Evolutionary conservation across 2,888 invertebrate genomes (phyloP).

Genomic region (Watsonalla binaria): DNA sequence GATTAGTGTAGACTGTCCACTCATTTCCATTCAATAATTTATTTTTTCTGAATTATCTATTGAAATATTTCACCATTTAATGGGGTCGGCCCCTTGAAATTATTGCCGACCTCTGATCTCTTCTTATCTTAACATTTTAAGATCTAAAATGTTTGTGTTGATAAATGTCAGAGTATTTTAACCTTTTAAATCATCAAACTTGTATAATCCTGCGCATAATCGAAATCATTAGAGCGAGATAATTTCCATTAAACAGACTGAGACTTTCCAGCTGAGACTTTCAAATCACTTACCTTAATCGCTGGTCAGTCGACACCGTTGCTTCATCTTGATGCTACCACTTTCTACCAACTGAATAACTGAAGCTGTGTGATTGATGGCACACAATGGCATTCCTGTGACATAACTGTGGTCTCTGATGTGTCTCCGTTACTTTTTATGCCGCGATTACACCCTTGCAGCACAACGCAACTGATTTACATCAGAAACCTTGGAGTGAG

Average conservation of each 20-base stretch:
- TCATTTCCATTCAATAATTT: too few relatives aligned
- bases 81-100: too few relatives aligned
- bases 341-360: conserved; percentile 25
- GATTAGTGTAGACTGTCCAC: too few relatives aligned
- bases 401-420: conserved; percentile 29
- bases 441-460: conserved; percentile 5
- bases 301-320: conserved; percentile 1
- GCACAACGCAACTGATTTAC: conserved; percentile 3
- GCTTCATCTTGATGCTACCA: not conserved
- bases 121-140: too few relatives aligned
- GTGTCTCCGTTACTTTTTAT: conserved; percentile 23
- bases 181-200: not conserved
- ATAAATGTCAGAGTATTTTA: not conserved
- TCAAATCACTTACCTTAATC: not conserved
- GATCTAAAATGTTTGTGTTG: too few relatives aligned
- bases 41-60: too few relatives aligned
- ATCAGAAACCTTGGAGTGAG: too few relatives aligned
- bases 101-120: too few relatives aligned
- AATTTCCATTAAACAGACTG: not conserved
- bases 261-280: not conserved
- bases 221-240: not conserved
- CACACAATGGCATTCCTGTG: conserved; percentile 36
- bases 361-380: conserved; percentile 35
- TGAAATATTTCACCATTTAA: too few relatives aligned
- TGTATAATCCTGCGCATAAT: not conserved